Conservation (phyloP, 2,888 invertebrate species). For the Drosophila lacicola region DNA sequence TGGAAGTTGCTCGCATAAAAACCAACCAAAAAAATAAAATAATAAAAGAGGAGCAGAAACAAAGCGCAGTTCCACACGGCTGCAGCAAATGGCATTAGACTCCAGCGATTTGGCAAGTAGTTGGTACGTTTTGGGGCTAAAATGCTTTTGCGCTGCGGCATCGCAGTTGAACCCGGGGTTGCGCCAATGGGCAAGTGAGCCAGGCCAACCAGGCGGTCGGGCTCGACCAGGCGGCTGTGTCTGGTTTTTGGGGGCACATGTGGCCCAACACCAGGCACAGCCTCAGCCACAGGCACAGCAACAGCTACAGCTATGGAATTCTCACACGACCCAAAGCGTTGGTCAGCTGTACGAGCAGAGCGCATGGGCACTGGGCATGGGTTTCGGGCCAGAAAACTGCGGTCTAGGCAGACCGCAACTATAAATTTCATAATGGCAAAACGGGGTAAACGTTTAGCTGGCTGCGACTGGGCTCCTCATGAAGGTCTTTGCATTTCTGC, state of each 20-base stretch:
- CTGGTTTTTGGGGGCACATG: slow-evolving; percentile 62
- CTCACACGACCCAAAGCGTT: slow-evolving; percentile 65
- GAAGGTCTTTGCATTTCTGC: slow-evolving; percentile 80
- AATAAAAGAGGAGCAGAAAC: slow-evolving; percentile 39
- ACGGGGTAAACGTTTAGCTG: slow-evolving; percentile 62
- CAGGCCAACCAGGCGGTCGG: slow-evolving; percentile 24
- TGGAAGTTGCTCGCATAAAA: slow-evolving; percentile 79
- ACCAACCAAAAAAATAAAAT: slow-evolving; percentile 13
- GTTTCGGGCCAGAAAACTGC: slow-evolving; percentile 32
- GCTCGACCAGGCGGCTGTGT: slow-evolving; percentile 26
- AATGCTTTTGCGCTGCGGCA: slow-evolving; percentile 43
- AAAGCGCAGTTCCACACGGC: slow-evolving; percentile 44
- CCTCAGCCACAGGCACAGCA: slow-evolving; percentile 8
- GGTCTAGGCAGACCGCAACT: slow-evolving; percentile 73
- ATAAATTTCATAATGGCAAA: slow-evolving; percentile 73
- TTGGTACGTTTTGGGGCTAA: slow-evolving; percentile 49
- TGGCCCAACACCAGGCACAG: slow-evolving; percentile 56
- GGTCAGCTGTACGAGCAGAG: slow-evolving; percentile 40
- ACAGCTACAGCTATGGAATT: slow-evolving; percentile 51
- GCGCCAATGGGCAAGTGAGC: slow-evolving; percentile 31
- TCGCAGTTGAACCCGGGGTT: slow-evolving; percentile 82
- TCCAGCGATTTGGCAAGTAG: slow-evolving; percentile 61
- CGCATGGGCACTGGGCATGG: slow-evolving; percentile 32
- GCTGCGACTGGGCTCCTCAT: slow-evolving; percentile 43
- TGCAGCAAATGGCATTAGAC: slow-evolving; percentile 59